Evolutionary conservation across 2,113 vertebrate genomes (phyloP).

Genomic region (Apodemus sylvaticus): DNA sequence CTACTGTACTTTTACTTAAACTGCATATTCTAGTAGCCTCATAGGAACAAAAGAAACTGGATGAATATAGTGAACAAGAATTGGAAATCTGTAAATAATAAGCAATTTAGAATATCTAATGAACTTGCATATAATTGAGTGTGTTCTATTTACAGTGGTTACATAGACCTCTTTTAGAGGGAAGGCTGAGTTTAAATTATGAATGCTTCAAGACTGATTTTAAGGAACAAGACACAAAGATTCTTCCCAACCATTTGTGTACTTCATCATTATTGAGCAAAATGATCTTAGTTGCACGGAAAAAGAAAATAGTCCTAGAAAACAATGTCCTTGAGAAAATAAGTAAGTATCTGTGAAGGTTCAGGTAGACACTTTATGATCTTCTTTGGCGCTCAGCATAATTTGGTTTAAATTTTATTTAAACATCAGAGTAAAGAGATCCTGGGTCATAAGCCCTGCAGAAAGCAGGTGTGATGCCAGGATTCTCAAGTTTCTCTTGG

Average conservation of each 20-base stretch:
- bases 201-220: constrained; percentile 85
- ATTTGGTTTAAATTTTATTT: not conserved
- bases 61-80: not conserved
- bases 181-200: constrained; percentile 88
- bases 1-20: constrained; percentile 14
- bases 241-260: constrained; percentile 92
- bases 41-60: not conserved
- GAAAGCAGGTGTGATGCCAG: not conserved
- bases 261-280: constrained; percentile 90
- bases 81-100: not conserved
- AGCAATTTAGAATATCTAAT: not conserved
- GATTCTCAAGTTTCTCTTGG: not conserved
- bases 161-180: constrained; percentile 90
- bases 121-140: constrained; percentile 10
- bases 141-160: constrained; percentile 90
- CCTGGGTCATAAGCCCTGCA: not conserved
- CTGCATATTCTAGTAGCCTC: not conserved
- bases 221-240: constrained; percentile 82
- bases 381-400: not conserved
- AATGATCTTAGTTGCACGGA: constrained; percentile 84
- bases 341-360: constrained; percentile 82
- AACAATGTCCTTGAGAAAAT: constrained; percentile 81
- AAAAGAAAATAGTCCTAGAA: constrained; percentile 72
- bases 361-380: not conserved
- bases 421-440: not conserved